phyloP scores from a whole-genome alignment of 1,140 invertebrate genomes.

The Lepidurus apus region DNA sequence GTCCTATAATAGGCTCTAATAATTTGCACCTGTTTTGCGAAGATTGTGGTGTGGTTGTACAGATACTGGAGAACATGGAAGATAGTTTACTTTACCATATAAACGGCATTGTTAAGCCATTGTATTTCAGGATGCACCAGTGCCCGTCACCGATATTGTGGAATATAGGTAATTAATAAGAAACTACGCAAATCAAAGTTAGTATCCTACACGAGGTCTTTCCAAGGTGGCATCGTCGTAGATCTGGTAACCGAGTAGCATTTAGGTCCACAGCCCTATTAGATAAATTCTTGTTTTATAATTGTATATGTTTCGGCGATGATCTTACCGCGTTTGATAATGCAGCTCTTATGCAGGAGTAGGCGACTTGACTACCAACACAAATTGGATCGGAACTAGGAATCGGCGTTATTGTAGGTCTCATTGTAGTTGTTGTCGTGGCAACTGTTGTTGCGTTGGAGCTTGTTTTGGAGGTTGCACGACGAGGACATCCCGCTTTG shows the following conservation, averaged over 20 bases:
- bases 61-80: conserved; percentile 7
- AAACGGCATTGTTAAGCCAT: background rate
- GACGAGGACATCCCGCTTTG: background rate
- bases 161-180: background rate
- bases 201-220: background rate
- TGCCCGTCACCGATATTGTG: background rate
- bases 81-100: conserved; percentile 19
- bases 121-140: background rate
- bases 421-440: conserved; percentile 9
- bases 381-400: background rate
- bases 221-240: conserved; percentile 13
- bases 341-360: conserved; percentile 10
- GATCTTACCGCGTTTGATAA: background rate
- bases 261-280: conserved; percentile 1
- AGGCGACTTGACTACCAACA: background rate
- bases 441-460: background rate
- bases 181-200: background rate
- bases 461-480: background rate
- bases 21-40: background rate
- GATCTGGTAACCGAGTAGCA: conserved; percentile 5
- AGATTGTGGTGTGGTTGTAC: conserved; percentile 6
- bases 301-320: background rate
- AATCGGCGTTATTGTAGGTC: background rate
- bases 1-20: too few species aligned
- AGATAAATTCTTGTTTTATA: background rate